Evolutionary conservation across 2,113 vertebrate genomes (phyloP).

Genomic region (Amphiprion ocellaris): DNA sequence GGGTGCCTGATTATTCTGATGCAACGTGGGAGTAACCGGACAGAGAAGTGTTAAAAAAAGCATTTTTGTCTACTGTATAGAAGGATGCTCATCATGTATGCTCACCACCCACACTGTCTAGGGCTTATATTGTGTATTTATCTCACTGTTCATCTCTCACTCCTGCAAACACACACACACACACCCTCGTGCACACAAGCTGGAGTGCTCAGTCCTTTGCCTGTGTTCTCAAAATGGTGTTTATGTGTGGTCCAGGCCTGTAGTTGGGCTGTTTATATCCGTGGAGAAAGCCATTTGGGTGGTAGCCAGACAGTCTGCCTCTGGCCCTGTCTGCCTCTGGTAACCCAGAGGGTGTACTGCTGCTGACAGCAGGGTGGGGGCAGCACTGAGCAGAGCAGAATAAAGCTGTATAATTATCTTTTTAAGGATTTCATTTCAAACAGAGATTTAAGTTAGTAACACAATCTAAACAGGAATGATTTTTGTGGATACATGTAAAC

Average conservation of each 20-base stretch:
- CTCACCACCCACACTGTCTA: conserved; percentile 63
- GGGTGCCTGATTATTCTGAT: conserved; percentile 64
- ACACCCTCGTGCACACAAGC: conserved; percentile 9
- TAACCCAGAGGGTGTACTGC: conserved; percentile 36
- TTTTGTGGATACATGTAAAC: background rate
- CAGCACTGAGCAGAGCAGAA: conserved; percentile 52
- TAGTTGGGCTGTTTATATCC: conserved; percentile 79
- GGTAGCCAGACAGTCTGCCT: conserved; percentile 74
- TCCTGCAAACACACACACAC: conserved; percentile 20
- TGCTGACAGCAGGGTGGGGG: conserved; percentile 45
- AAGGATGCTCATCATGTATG: conserved; percentile 44
- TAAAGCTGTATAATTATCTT: background rate
- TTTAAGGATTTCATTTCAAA: conserved; percentile 9
- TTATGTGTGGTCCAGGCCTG: conserved; percentile 77
- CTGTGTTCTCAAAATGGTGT: conserved; percentile 66
- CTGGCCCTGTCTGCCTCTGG: conserved; percentile 65
- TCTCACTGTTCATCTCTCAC: conserved; percentile 42
- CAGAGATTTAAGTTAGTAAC: background rate
- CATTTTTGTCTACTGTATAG: conserved; percentile 49
- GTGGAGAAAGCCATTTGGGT: conserved; percentile 80
- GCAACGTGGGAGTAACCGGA: conserved; percentile 77
- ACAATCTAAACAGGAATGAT: background rate
- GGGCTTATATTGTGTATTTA: conserved; percentile 53
- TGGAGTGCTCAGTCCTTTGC: conserved; percentile 33
- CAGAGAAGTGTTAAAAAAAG: conserved; percentile 34